Conservation (phyloP, 2,888 invertebrate genomes). For the Latrodectus elegans region DNA sequence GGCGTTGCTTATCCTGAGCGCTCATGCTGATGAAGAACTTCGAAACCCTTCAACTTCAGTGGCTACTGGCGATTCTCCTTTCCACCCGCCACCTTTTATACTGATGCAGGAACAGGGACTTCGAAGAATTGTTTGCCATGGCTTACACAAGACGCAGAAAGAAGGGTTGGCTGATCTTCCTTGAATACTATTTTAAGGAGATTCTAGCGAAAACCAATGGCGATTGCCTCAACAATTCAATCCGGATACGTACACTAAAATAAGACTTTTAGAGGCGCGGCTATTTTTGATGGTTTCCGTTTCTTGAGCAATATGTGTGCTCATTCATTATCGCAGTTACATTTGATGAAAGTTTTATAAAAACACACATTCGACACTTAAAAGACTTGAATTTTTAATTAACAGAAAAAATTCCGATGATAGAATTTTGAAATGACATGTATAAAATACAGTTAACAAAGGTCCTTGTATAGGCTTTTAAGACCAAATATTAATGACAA, state of each 20-base stretch:
- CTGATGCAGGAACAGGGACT: background rate
- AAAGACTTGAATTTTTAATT: too few relatives aligned
- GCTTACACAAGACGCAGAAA: background rate
- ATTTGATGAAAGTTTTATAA: too few relatives aligned
- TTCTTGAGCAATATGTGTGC: too few relatives aligned
- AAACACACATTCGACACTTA: too few relatives aligned
- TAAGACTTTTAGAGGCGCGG: background rate
- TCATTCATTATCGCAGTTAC: too few relatives aligned
- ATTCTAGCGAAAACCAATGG: conserved; percentile 18
- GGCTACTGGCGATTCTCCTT: conserved; percentile 18
- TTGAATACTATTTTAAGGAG: background rate
- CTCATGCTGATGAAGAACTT: conserved; percentile 7
- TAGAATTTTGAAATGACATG: too few relatives aligned
- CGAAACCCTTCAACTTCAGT: background rate
- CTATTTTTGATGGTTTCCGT: too few relatives aligned
- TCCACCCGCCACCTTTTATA: background rate
- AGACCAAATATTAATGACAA: too few relatives aligned
- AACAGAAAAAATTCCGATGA: too few relatives aligned
- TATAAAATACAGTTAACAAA: too few relatives aligned
- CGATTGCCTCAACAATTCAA: background rate
- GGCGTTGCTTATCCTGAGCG: conserved; percentile 47
- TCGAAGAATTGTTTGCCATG: conserved; percentile 43
- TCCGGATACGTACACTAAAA: conserved; percentile 20
- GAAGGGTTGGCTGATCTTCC: background rate
- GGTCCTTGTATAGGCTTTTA: too few relatives aligned